A percentile compares a stretch with the other conserved stretches of the same genome.
Evolutionary conservation across 53 echinoderm and acorn worm species (phyloP).

Genomic region (Apostichopus leukothele): DNA sequence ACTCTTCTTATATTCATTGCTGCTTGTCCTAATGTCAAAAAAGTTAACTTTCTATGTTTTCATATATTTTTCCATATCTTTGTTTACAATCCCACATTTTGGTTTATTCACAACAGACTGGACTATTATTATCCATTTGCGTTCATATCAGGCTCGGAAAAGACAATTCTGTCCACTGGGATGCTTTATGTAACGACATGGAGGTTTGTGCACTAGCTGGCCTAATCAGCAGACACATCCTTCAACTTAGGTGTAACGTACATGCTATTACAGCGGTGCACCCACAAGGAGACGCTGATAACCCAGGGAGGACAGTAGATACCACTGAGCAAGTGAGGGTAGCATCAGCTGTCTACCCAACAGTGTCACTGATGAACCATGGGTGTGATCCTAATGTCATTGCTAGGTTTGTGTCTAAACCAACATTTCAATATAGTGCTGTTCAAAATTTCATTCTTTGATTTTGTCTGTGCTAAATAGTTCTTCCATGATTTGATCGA

Average conservation of each 20-base stretch:
- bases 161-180: conserved; percentile 17
- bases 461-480: neutral
- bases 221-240: conserved; percentile 59
- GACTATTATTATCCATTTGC: neutral
- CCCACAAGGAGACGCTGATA: conserved; percentile 15
- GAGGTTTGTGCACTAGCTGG: conserved; percentile 22
- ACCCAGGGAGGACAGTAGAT: conserved; percentile 42
- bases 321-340: conserved; percentile 71
- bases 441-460: neutral
- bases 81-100: no score
- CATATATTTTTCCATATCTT: no score
- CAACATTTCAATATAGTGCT: neutral
- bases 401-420: conserved; percentile 61
- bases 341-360: conserved; percentile 85
- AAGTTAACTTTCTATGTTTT: no score
- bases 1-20: no score
- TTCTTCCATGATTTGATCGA: neutral
- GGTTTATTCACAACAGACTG: neutral
- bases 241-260: conserved; percentile 82
- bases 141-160: neutral
- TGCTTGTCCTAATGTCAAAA: no score
- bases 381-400: conserved; percentile 89
- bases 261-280: conserved; percentile 89
- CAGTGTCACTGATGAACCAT: conserved; percentile 88
- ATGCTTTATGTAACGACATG: conserved; percentile 20